phyloP scores from a whole-genome alignment of 2,113 vertebrate species.

The Marcusenius ussheri region DNA sequence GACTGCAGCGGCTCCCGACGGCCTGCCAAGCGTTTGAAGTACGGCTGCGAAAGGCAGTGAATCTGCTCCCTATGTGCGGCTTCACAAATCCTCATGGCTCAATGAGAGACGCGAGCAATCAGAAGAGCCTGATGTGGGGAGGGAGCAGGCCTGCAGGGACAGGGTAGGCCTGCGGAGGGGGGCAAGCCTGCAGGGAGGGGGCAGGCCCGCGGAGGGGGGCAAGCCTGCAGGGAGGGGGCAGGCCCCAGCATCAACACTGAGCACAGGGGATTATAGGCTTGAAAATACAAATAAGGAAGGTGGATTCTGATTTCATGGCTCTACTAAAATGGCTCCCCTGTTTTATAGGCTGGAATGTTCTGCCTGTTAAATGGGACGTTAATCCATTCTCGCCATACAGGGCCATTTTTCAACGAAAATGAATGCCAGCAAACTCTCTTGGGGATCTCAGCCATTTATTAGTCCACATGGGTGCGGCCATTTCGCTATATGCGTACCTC shows the following conservation, averaged over 20 bases:
- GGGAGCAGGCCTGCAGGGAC: neutral
- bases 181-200: neutral
- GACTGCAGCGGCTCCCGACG: constrained; percentile 28
- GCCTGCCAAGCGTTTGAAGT: constrained; percentile 43
- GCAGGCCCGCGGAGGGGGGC: neutral
- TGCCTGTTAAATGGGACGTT: neutral
- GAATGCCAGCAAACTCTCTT: neutral
- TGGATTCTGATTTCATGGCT: neutral
- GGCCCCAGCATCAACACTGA: neutral
- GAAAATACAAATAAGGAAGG: neutral
- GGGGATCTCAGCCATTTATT: neutral
- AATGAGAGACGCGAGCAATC: constrained; percentile 22
- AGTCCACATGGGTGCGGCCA: neutral
- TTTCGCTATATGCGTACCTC: neutral
- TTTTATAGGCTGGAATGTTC: neutral
- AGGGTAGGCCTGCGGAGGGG: neutral
- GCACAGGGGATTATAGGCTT: neutral
- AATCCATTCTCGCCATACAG: neutral
- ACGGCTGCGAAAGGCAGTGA: constrained; percentile 36
- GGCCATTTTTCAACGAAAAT: neutral
- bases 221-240: neutral
- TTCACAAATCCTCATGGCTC: constrained; percentile 37
- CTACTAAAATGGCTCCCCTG: neutral
- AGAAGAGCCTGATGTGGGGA: constrained; percentile 17
- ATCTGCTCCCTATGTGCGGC: constrained; percentile 32